These are phyloP conservation scores for Campoplex capitator DNA, from an alignment of 2,888 invertebrate species.

Conservation along the genomic window DNA sequence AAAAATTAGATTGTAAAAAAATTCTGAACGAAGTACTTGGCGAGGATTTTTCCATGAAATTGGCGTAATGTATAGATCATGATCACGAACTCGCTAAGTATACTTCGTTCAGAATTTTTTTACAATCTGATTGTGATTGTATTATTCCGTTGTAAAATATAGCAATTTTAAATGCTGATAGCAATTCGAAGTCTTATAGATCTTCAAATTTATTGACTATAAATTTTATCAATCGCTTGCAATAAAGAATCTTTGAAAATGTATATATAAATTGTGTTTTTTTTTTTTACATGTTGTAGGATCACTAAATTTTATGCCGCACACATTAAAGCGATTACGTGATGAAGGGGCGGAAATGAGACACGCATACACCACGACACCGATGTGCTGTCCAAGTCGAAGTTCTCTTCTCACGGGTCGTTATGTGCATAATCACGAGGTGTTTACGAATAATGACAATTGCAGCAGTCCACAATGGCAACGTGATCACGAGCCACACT, in stretches of 20 bases:
- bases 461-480: slow-evolving; percentile 98
- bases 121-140: too few species aligned
- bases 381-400: slow-evolving; percentile 99
- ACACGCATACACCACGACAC: slow-evolving; percentile 98
- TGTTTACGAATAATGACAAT: slow-evolving; percentile 99
- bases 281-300: slow-evolving; percentile 84
- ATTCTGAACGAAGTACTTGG: too few species aligned
- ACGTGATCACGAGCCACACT: slow-evolving; percentile 95
- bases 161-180: too few species aligned
- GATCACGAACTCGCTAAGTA: too few species aligned
- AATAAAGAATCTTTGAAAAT: neutral
- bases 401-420: slow-evolving; percentile 97
- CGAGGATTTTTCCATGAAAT: too few species aligned
- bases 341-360: slow-evolving; percentile 97
- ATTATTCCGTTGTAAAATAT: too few species aligned
- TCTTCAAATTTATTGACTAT: too few species aligned
- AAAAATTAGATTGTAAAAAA: too few species aligned
- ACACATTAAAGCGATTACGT: slow-evolving; percentile 93
- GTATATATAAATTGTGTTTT: neutral
- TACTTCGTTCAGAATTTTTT: too few species aligned
- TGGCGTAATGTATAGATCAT: too few species aligned
- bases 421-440: slow-evolving; percentile 98
- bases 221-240: too few species aligned
- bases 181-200: too few species aligned
- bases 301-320: slow-evolving; percentile 98